A percentile compares a stretch with the other conserved stretches of the same genome.
Conservation (phyloP, 2,113 vertebrate species). For the Etheostoma spectabile region DNA sequence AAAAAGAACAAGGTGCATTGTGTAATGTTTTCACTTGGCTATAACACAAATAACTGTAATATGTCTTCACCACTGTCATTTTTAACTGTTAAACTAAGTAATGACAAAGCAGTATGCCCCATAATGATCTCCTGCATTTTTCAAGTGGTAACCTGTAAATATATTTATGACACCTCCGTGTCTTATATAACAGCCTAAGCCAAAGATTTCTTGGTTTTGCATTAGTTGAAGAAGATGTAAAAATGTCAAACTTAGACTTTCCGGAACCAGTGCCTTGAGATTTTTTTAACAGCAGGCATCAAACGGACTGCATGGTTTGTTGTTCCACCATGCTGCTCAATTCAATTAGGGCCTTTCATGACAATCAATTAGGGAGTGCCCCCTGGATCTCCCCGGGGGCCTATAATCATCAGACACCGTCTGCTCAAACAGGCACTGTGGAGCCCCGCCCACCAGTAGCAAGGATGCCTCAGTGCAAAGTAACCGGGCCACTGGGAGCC, state of each 20-base stretch:
- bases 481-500: constrained; percentile 46
- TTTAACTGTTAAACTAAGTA: not conserved
- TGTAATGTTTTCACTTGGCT: not conserved
- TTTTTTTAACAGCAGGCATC: constrained; percentile 32
- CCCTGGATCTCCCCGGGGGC: constrained; percentile 72
- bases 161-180: no score
- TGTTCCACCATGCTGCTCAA: constrained; percentile 53
- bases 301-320: constrained; percentile 44
- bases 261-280: not conserved
- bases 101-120: not conserved
- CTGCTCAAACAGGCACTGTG: constrained; percentile 57
- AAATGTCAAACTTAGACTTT: not conserved
- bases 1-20: not conserved
- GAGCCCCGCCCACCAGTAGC: constrained; percentile 42
- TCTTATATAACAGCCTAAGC: not conserved
- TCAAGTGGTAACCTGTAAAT: not conserved
- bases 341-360: constrained; percentile 76
- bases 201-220: not conserved
- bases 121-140: no score
- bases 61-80: no score
- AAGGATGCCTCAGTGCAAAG: constrained; percentile 21
- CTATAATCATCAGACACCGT: constrained; percentile 80
- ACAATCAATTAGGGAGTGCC: constrained; percentile 79
- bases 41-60: not conserved
- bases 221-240: not conserved